Conservation (phyloP, 2,113 vertebrate species). For the Synodontis membranacea region DNA sequence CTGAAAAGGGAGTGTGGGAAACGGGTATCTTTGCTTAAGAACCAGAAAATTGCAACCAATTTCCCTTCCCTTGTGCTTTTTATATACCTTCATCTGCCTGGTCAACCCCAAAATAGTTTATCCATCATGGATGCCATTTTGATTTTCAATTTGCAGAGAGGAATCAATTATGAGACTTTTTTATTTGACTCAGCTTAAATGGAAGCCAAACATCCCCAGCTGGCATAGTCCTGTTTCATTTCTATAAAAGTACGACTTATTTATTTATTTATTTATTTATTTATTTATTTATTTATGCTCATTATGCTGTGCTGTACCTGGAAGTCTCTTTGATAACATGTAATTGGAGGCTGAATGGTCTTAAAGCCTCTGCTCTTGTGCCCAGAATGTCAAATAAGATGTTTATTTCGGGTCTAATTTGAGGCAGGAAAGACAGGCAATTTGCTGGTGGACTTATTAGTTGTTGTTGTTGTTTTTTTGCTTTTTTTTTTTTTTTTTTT, state of each 20-base stretch:
- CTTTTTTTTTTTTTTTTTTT: too few relatives aligned
- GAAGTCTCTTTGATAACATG: constrained; percentile 14
- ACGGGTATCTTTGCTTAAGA: constrained; percentile 15
- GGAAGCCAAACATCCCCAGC: neutral
- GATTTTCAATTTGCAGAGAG: constrained; percentile 36
- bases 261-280: constrained; percentile 12
- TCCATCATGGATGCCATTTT: constrained; percentile 40
- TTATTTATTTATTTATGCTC: neutral
- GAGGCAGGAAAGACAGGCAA: constrained; percentile 7
- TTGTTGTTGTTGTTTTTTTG: too few relatives aligned
- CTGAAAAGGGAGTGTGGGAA: neutral
- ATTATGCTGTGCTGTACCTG: constrained; percentile 9
- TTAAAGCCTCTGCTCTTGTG: constrained; percentile 6
- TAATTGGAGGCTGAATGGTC: constrained; percentile 27
- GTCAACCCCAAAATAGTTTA: constrained; percentile 37
- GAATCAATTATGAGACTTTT: constrained; percentile 35
- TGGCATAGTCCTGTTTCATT: neutral
- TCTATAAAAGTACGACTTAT: too few relatives aligned
- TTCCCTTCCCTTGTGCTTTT: constrained; percentile 35
- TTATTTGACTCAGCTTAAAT: constrained; percentile 16
- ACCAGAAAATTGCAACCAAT: constrained; percentile 39
- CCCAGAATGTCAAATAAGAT: constrained; percentile 22
- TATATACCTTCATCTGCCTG: constrained; percentile 12
- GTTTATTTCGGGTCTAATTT: constrained; percentile 32
- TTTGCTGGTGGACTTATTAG: constrained; percentile 20